Conservation (phyloP, 2,888 invertebrate genomes). For the Nasonovia ribisnigri region DNA sequence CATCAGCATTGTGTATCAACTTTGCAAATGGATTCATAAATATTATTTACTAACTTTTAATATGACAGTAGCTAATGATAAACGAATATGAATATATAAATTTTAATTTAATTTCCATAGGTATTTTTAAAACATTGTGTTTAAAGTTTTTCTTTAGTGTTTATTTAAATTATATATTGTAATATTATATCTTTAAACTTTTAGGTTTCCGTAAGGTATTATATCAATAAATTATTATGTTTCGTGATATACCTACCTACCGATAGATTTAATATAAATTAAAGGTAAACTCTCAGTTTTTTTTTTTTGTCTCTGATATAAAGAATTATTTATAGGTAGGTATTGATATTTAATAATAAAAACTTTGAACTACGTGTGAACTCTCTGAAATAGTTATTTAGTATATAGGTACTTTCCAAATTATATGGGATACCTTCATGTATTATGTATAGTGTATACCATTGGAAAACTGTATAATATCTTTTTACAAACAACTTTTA, state of each 20-base stretch:
- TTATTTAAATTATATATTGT: background rate
- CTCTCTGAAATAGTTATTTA: background rate
- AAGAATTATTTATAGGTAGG: background rate
- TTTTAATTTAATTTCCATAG: background rate
- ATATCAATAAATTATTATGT: background rate
- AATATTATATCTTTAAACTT: background rate
- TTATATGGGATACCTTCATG: background rate
- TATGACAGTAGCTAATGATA: background rate
- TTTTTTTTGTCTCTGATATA: background rate
- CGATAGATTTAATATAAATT: background rate
- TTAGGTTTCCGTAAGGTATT: background rate
- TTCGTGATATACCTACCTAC: background rate
- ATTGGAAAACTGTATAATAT: background rate
- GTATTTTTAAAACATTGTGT: background rate
- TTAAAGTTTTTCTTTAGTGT: background rate
- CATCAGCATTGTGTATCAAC: background rate
- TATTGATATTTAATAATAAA: conserved; percentile 8
- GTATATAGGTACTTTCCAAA: background rate
- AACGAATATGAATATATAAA: background rate
- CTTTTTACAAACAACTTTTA: conserved; percentile 3
- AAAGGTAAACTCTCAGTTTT: background rate
- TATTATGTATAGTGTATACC: conserved; percentile 8
- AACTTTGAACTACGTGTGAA: background rate
- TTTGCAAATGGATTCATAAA: background rate
- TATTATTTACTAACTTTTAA: background rate